These are phyloP conservation scores for Xanthorhoe designata DNA, from an alignment of 2,888 invertebrate genomes.

Conservation along the genomic window DNA sequence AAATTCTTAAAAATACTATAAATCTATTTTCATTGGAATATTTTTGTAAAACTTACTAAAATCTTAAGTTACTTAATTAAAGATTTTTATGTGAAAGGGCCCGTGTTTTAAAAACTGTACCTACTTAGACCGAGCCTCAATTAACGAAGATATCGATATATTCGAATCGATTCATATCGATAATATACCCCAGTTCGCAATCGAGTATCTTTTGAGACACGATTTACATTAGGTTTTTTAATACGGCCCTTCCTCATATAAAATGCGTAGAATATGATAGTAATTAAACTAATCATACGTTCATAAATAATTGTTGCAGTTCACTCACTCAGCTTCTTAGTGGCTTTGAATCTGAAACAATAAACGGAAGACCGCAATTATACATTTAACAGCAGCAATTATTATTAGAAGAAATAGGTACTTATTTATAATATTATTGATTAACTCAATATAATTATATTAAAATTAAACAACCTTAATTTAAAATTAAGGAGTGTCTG, in stretches of 20 bases:
- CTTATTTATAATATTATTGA: too few relatives aligned
- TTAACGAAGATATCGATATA: not conserved
- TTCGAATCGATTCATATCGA: not conserved
- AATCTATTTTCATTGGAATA: not conserved
- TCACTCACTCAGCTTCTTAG: slow-evolving; percentile 12
- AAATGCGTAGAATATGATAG: slow-evolving; percentile 3
- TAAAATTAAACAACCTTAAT: too few relatives aligned
- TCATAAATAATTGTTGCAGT: slow-evolving; percentile 4
- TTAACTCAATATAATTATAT: too few relatives aligned
- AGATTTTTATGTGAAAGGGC: not conserved
- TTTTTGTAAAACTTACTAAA: not conserved
- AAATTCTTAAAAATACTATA: not conserved
- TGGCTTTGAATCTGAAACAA: slow-evolving; percentile 23
- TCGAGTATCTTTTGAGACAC: not conserved
- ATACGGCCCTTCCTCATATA: not conserved
- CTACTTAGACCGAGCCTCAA: too few relatives aligned
- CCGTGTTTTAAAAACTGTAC: not conserved
- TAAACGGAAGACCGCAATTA: too few relatives aligned
- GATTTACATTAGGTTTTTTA: not conserved
- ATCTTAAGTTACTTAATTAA: not conserved
- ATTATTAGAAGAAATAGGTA: too few relatives aligned
- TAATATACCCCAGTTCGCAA: not conserved
- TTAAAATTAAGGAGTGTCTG: too few relatives aligned
- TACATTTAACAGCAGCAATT: too few relatives aligned
- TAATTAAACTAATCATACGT: slow-evolving; percentile 1